Evolutionary conservation across 92 coral and sea anemone genomes (phyloP).

Genomic region (Epizoanthus rinbou): DNA sequence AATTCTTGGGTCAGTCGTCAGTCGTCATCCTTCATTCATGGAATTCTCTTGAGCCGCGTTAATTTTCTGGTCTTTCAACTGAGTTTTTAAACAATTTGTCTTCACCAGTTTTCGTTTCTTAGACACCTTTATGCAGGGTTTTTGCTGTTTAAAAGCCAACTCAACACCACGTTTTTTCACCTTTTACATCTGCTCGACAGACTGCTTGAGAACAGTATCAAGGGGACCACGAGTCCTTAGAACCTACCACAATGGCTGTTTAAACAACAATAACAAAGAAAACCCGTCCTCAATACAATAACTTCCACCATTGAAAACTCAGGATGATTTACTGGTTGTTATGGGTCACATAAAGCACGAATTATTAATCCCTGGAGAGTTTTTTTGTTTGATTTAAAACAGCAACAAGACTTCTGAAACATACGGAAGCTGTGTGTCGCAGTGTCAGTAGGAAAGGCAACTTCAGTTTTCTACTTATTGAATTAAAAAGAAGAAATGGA

Average conservation of each 20-base stretch:
- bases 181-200: slow-evolving; percentile 26
- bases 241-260: slow-evolving; percentile 14
- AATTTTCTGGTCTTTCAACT: too few species aligned
- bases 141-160: background rate
- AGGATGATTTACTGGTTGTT: slow-evolving; percentile 13
- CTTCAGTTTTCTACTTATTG: slow-evolving; percentile 4
- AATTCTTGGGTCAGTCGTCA: too few species aligned
- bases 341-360: slow-evolving; percentile 16
- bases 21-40: too few species aligned
- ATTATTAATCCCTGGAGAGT: background rate
- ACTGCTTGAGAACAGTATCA: background rate
- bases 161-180: background rate
- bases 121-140: background rate
- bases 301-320: slow-evolving; percentile 23
- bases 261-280: slow-evolving; percentile 10
- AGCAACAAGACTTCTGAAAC: background rate
- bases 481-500: slow-evolving; percentile 49
- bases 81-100: too few species aligned
- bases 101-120: background rate
- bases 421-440: background rate
- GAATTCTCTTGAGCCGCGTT: too few species aligned
- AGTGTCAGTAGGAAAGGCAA: background rate
- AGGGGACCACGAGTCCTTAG: background rate
- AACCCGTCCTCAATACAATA: background rate
- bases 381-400: background rate